Evolutionary conservation across 2,888 invertebrate genomes (phyloP).

Genomic region (Cantharis rufa): DNA sequence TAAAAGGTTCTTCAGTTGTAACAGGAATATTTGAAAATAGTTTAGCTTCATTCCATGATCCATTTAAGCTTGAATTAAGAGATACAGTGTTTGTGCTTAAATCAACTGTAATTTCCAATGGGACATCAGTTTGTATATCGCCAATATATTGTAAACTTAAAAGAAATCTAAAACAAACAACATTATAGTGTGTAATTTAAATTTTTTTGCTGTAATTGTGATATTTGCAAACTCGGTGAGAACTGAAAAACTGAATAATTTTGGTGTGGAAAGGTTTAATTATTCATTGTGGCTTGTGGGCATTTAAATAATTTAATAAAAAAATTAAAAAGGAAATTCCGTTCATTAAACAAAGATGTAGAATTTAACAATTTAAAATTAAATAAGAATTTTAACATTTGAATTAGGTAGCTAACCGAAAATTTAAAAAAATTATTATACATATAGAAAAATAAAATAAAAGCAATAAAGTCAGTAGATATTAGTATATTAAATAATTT

Average conservation of each 20-base stretch:
- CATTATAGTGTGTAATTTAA: neutral
- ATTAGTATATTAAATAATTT: no score
- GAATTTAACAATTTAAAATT: no score
- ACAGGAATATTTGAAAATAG: constrained; percentile 58
- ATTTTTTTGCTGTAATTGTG: no score
- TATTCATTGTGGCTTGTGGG: neutral
- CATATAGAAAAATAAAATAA: no score
- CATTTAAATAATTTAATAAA: neutral
- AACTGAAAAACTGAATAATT: no score
- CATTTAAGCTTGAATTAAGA: constrained; percentile 57
- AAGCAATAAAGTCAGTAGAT: no score
- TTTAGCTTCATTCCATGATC: constrained; percentile 61
- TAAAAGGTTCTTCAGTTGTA: constrained; percentile 63
- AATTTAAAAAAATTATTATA: no score
- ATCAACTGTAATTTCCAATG: constrained; percentile 66
- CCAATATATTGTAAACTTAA: constrained; percentile 73
- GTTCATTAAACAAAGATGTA: no score
- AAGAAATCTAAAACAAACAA: constrained; percentile 60
- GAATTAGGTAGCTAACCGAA: no score
- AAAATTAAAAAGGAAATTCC: no score
- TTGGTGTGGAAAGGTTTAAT: neutral
- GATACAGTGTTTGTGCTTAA: constrained; percentile 56
- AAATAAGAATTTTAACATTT: no score
- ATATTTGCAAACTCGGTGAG: no score
- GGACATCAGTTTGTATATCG: constrained; percentile 69